Percentiles rank a stretch among this genome's conserved stretches.
phyloP scores from a whole-genome alignment of 1,140 invertebrate species.

The Pseudachorutes palmiensis region DNA sequence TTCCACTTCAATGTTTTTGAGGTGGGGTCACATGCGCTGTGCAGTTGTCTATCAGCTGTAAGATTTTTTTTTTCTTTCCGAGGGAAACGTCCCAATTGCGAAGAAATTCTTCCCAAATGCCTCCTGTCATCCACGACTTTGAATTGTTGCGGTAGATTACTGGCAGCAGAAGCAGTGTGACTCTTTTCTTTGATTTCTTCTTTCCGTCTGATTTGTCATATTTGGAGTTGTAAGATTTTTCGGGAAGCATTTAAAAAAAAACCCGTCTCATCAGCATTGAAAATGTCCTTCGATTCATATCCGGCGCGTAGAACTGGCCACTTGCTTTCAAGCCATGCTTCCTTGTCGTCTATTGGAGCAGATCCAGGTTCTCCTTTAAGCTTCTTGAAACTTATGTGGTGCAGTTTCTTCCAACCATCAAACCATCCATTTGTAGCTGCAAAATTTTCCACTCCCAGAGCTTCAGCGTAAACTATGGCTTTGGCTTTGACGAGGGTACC shows the following conservation, averaged over 20 bases:
- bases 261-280: slow-evolving; percentile 41
- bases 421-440: not conserved
- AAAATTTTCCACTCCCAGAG: not conserved
- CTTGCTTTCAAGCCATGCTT: slow-evolving; percentile 1
- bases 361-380: not conserved
- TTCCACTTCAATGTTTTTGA: slow-evolving; percentile 42
- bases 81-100: slow-evolving; percentile 12
- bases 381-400: not conserved
- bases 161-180: no score
- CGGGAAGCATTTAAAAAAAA: slow-evolving; percentile 39
- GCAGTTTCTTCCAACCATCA: not conserved
- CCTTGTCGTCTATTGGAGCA: not conserved
- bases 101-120: slow-evolving; percentile 25
- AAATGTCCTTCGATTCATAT: slow-evolving; percentile 32
- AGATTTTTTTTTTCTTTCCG: slow-evolving; percentile 42
- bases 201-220: no score
- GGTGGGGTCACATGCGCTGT: slow-evolving; percentile 40
- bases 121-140: slow-evolving; percentile 40
- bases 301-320: slow-evolving; percentile 8
- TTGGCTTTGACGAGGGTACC: not conserved
- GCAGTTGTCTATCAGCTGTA: slow-evolving; percentile 48
- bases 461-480: not conserved
- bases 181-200: slow-evolving; percentile 39
- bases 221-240: no score
- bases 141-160: slow-evolving; percentile 32